Evolutionary conservation across 2,113 vertebrate genomes (phyloP).

Genomic region (Antigone vipio): DNA sequence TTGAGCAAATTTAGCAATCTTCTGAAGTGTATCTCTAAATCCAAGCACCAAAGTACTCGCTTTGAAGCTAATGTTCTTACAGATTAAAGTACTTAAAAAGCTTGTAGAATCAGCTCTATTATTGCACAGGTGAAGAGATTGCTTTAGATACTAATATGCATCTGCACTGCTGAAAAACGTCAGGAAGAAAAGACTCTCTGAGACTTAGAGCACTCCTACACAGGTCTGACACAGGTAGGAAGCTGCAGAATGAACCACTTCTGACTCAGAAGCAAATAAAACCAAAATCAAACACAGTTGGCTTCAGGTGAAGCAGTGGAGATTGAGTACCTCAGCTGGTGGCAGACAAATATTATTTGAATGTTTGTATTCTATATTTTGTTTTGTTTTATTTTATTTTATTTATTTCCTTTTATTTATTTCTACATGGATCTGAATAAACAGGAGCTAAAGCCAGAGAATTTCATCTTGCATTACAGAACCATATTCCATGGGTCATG

Average conservation of each 20-base stretch:
- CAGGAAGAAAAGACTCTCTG: not conserved
- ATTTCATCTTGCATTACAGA: not conserved
- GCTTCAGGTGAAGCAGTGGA: not conserved
- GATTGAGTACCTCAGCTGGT: not conserved
- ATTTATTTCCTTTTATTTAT: not conserved
- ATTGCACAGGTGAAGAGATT: not conserved
- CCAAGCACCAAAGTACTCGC: fast-evolving
- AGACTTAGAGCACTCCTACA: not conserved
- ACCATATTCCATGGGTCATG: not conserved
- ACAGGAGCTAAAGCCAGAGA: not conserved
- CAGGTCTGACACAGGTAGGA: not conserved
- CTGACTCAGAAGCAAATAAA: not conserved
- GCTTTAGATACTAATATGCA: not conserved
- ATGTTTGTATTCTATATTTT: not conserved
- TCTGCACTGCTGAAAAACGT: not conserved
- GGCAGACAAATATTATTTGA: not conserved
- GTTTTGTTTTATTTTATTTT: not conserved
- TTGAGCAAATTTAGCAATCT: not conserved
- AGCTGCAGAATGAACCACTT: not conserved
- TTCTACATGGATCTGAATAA: not conserved
- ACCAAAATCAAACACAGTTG: not conserved
- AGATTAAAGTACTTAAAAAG: conserved; percentile 23
- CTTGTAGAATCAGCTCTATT: not conserved
- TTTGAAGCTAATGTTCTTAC: conserved; percentile 24
- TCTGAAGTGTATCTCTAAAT: not conserved